Conservation (phyloP, 1,140 invertebrate species). For the Heliconius hewitsoni region DNA sequence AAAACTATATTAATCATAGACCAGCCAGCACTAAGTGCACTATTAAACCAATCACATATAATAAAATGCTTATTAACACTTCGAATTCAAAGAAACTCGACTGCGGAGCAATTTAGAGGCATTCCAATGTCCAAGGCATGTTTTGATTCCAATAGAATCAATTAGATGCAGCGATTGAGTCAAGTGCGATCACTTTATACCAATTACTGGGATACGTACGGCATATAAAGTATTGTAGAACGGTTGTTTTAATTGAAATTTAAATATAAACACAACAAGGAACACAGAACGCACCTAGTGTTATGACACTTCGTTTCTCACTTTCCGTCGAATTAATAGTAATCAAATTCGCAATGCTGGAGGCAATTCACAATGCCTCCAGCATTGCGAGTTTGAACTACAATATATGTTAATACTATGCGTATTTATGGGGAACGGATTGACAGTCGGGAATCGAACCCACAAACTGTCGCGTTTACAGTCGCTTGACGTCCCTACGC, state of each 20-base stretch:
- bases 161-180: conserved; percentile 42
- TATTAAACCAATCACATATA: conserved; percentile 13
- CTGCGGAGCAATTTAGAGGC: conserved; percentile 31
- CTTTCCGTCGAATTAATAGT: too few relatives aligned
- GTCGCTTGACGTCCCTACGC: too few relatives aligned
- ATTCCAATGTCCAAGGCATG: conserved; percentile 38
- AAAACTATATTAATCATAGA: background rate
- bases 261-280: too few relatives aligned
- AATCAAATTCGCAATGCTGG: too few relatives aligned
- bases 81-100: conserved; percentile 13
- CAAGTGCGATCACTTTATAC: conserved; percentile 46
- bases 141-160: conserved; percentile 44
- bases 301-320: too few relatives aligned
- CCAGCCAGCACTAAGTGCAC: background rate
- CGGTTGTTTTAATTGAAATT: background rate
- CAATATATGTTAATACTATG: too few relatives aligned
- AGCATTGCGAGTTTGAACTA: too few relatives aligned
- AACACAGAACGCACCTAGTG: too few relatives aligned
- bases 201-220: conserved; percentile 35
- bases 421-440: too few relatives aligned
- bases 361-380: too few relatives aligned
- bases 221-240: conserved; percentile 5
- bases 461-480: too few relatives aligned
- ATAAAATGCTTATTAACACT: conserved; percentile 17
- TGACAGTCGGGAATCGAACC: too few relatives aligned